phyloP scores from a whole-genome alignment of 2,797 vertebrate species.

The Calcarius lapponicus region DNA sequence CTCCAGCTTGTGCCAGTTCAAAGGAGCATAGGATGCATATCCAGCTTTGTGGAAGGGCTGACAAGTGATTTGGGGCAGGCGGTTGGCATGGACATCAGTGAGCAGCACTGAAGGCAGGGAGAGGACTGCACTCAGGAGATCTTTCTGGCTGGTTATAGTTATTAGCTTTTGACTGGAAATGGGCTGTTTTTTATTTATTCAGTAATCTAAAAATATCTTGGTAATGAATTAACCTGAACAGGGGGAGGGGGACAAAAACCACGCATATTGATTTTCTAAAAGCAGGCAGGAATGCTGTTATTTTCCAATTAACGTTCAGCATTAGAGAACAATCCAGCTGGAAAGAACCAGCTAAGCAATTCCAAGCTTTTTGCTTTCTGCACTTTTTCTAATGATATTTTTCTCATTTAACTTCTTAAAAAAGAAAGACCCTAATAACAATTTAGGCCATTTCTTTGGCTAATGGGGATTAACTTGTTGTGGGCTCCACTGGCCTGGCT shows the following conservation, averaged over 20 bases:
- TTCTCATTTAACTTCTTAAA: conserved; percentile 22
- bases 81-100: neutral
- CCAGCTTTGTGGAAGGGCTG: neutral
- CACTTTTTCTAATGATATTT: conserved; percentile 11
- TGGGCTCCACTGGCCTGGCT: neutral
- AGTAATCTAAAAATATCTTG: conserved; percentile 39
- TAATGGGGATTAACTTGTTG: neutral
- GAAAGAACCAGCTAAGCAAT: conserved; percentile 55
- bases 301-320: conserved; percentile 49
- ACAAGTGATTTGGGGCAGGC: neutral
- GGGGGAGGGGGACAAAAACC: neutral
- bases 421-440: neutral
- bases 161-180: conserved; percentile 37
- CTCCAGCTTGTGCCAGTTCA: neutral
- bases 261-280: conserved; percentile 56
- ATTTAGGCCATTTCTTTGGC: neutral
- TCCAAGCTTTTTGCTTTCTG: conserved; percentile 3
- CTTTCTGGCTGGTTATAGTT: neutral
- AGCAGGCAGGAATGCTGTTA: conserved; percentile 52
- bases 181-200: conserved; percentile 15
- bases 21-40: neutral
- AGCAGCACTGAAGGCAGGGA: neutral
- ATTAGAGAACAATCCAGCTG: conserved; percentile 43
- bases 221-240: conserved; percentile 40
- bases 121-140: neutral